Evolutionary conservation across 2,888 invertebrate species (phyloP), one percentile per base, ranked within the genome.

Genomic region (Melikaiella ostensackeni): DNA sequence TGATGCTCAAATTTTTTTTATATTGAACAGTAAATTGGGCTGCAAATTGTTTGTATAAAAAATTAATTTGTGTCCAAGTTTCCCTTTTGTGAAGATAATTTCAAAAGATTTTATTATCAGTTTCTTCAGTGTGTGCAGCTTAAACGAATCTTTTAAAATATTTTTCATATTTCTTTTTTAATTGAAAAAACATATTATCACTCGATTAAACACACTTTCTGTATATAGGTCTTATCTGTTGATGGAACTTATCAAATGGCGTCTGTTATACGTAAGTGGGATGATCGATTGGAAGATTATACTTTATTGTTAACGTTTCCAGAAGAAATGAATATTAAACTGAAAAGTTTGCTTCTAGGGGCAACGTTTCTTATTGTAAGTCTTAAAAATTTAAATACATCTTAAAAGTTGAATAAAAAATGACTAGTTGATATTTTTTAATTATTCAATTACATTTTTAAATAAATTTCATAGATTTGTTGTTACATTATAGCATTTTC

Each of bases 311-410:
- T 98, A 59, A 94, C 94, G 73, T 96, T 97, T 88, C 96, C 97
- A 0, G 87, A 92, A 0, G 95, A 95, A 70, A 93, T 95, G 27
- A 95, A 96, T 86, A 94, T 95, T 1, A 95, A 94, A 84, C 94
- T 96, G 76, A 97, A 98, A 88, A 96, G 97, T 0, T 92, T 97
- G 4, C 92, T 98, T 75, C 89, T 98, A 35, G 98, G 96, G 7
- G 95, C 97, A 66, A 94, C 96, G 0, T 97, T 98, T 92, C 92
- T 98, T 78, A 92, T 98, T 94, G 98, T 97, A 93, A 74, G 59
- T 74, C 1, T 66, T 64, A 42, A 8, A 64, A 35, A 73, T 50
- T 55, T 38, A 16, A 70, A 46, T n/a, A 46, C n/a, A 24, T 35
- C 19, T 42, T 57, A 33, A 74, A 30, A 74, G 19, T 46, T 19